These are phyloP conservation scores for Coelopa pilipes DNA, from an alignment of 2,888 invertebrate genomes.

Conservation along the genomic window DNA sequence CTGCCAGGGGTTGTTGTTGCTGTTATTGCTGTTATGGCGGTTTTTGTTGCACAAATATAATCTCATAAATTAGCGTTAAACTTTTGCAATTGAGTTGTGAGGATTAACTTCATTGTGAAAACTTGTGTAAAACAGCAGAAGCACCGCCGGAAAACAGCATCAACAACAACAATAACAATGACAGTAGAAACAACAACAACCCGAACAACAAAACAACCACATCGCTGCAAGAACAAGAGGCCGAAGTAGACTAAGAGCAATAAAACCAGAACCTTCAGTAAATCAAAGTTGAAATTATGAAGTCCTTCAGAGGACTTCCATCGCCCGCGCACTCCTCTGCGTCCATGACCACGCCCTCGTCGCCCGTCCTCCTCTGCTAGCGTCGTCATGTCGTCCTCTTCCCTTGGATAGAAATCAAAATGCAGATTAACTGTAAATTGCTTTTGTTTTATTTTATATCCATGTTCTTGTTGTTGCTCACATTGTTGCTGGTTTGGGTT, in stretches of 20 bases:
- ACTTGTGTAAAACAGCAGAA: slow-evolving; percentile 24
- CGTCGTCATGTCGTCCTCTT: background rate
- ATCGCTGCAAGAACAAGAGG: too few relatives aligned
- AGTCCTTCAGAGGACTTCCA: slow-evolving; percentile 17
- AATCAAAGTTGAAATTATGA: slow-evolving; percentile 40
- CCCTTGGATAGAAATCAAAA: slow-evolving; percentile 35
- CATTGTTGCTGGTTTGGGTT: too few relatives aligned
- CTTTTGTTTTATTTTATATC: slow-evolving; percentile 35
- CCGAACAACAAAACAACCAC: background rate
- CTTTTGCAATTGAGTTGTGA: slow-evolving; percentile 42
- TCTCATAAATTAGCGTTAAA: slow-evolving; percentile 36
- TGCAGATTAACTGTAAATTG: slow-evolving; percentile 42
- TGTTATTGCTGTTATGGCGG: background rate
- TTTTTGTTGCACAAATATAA: slow-evolving; percentile 15
- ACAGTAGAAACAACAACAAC: background rate
- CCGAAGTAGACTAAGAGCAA: background rate
- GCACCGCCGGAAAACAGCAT: background rate
- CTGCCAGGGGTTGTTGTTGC: background rate
- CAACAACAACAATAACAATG: background rate
- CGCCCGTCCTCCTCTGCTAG: background rate
- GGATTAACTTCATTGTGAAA: slow-evolving; percentile 40
- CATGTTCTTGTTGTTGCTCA: too few relatives aligned
- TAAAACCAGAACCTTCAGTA: slow-evolving; percentile 21
- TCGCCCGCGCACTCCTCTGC: too few relatives aligned
- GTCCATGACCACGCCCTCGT: background rate